Base-by-base conservation (phyloP, 2,113 vertebrate genomes). In the Coptodon bakossiorum region DNA sequence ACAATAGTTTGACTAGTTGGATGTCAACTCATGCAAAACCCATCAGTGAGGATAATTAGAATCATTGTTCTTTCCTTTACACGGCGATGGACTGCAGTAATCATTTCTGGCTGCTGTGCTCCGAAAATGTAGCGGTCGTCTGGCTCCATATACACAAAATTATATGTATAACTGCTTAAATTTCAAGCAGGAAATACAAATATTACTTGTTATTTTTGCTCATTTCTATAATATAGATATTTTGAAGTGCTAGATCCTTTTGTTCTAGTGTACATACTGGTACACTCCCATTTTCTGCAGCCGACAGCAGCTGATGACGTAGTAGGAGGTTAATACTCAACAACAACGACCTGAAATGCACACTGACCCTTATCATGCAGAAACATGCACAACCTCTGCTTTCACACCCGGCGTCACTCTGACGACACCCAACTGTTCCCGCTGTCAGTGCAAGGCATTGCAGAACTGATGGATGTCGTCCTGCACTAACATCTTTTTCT, bases 301-400 rank as follows among this genome's bases (percentile, higher is more conserved):
- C 63, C 81, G 81, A 88, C 40, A 83, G 45, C 38, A 87, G 86
- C 82, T 66, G 66, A 87, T 81, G 78, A 79, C 71, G 12, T 53
- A 24, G 86, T 63, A 56, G 80, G 86, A 84, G 85, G 53, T 79
- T 84, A 85, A 87, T 66, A 71, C 57, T 66, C 50, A 40, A 24
- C 78, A 95, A 95, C 91, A 95, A 92, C 52, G 87, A 91, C 27
- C 71, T 3, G 6, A 63, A 89, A 90, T 86, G 79, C 68, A 81
- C 82, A 83, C 50, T 81, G 88, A 93, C 84, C 93, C 92, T 96
- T 96, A 96, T 96, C 96, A 91, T 48, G 80, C 73, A 31, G 19
- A 91, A 92, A 91, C 95, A 96, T 86, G 88, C 90, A 85, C 84
- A 43, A 22, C 68, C 85, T 63, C 22, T 36, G 16, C 66, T 86